Evolutionary conservation across 2,888 invertebrate genomes (phyloP).

Genomic region (Mystacides longicornis): DNA sequence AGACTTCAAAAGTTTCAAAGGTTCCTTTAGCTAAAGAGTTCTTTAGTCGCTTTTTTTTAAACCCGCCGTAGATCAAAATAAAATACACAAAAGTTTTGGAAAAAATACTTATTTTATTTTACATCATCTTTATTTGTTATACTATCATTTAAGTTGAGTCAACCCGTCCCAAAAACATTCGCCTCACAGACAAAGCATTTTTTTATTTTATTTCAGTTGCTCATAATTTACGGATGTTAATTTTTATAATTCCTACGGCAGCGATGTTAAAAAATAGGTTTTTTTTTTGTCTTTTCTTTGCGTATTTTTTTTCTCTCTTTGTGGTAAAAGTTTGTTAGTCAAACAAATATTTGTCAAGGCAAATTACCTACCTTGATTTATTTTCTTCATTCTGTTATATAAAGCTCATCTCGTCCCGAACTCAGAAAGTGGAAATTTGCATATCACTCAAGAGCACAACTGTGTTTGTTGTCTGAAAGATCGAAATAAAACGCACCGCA

Average conservation of each 20-base stretch:
- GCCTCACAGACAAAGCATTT: neutral
- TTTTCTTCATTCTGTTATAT: neutral
- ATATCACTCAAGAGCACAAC: neutral
- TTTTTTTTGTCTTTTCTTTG: too few species aligned
- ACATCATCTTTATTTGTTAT: too few species aligned
- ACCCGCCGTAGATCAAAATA: too few species aligned
- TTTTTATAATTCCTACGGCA: constrained; percentile 4
- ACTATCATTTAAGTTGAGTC: too few species aligned
- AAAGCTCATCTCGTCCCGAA: neutral
- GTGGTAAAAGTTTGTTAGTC: neutral
- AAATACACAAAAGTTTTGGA: too few species aligned
- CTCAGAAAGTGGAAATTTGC: constrained; percentile 1
- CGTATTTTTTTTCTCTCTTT: neutral
- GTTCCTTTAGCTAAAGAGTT: too few species aligned
- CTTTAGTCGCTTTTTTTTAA: too few species aligned
- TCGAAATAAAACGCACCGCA: neutral
- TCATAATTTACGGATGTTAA: constrained; percentile 6
- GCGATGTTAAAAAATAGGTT: constrained; percentile 5
- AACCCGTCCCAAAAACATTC: neutral
- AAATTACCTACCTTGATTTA: constrained; percentile 6
- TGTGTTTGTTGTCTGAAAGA: neutral
- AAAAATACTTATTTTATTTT: too few species aligned
- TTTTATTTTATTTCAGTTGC: neutral
- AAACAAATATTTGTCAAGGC: constrained; percentile 5
- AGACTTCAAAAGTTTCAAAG: too few species aligned